Percentiles rank a stretch among this genome's conserved stretches.
These are phyloP conservation scores for Drosophila arizonae DNA, from an alignment of 1,140 invertebrate species.

Conservation along the genomic window DNA sequence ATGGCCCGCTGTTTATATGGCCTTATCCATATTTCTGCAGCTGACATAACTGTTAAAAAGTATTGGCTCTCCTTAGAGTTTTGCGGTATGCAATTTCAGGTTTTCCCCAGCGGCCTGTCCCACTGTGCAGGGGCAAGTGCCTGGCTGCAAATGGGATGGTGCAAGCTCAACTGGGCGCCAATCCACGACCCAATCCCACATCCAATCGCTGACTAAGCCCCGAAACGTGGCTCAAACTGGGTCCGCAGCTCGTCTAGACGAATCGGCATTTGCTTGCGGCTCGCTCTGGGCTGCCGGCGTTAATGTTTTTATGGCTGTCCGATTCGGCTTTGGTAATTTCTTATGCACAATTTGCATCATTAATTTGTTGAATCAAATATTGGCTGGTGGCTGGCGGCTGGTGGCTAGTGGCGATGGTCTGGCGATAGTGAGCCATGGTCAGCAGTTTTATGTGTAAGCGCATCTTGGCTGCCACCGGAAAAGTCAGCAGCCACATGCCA, in stretches of 20 bases:
- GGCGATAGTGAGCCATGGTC: conserved; percentile 15
- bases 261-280: conserved; percentile 27
- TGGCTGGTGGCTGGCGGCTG: neutral
- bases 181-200: conserved; percentile 6
- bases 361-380: conserved; percentile 52
- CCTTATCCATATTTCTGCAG: neutral
- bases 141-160: neutral
- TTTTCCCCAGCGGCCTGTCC: conserved; percentile 3
- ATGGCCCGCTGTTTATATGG: neutral
- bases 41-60: neutral
- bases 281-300: neutral
- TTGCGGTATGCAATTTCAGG: neutral
- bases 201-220: conserved; percentile 17
- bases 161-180: neutral
- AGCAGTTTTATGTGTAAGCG: neutral
- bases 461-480: conserved; percentile 6
- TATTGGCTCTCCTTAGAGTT: neutral
- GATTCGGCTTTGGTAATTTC: conserved; percentile 25
- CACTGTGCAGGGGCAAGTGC: conserved; percentile 23
- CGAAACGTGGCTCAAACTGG: neutral
- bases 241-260: conserved; percentile 27
- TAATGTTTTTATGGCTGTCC: conserved; percentile 14
- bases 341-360: conserved; percentile 58
- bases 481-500: neutral
- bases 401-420: conserved; percentile 8